These are phyloP conservation scores for Tetramorium alpestre DNA, from an alignment of 1,140 invertebrate genomes.

Conservation along the genomic window DNA sequence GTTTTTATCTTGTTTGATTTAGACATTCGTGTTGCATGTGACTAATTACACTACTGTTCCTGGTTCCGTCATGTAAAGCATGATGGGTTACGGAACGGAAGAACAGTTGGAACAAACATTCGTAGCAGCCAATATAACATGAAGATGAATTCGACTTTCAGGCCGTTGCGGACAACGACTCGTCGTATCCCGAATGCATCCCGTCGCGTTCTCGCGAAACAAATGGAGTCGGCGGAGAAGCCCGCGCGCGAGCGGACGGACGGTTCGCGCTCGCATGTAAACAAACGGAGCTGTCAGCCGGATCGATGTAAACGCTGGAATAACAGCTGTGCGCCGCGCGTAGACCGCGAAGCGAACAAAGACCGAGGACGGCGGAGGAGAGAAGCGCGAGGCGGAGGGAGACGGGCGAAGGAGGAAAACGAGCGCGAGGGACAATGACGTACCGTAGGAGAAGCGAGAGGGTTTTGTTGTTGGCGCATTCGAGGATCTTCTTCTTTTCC, in stretches of 20 bases:
- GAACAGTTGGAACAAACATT: neutral
- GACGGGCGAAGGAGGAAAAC: neutral
- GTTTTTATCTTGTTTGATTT: neutral
- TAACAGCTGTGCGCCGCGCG: constrained; percentile 78
- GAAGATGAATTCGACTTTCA: neutral
- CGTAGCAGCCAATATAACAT: too few relatives aligned
- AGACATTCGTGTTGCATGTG: neutral
- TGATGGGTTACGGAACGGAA: too few relatives aligned
- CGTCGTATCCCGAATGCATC: neutral
- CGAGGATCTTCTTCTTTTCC: constrained; percentile 97
- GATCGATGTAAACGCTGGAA: constrained; percentile 82
- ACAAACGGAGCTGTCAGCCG: constrained; percentile 68
- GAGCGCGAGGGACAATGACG: constrained; percentile 51
- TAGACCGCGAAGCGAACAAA: constrained; percentile 49
- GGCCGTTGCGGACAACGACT: neutral
- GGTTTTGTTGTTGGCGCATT: constrained; percentile 88
- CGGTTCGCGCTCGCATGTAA: constrained; percentile 38
- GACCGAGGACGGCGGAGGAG: too few relatives aligned
- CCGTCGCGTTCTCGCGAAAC: neutral
- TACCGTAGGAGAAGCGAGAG: constrained; percentile 83
- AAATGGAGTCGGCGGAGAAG: neutral
- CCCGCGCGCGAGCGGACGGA: neutral
- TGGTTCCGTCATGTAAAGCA: neutral
- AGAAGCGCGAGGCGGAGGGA: too few relatives aligned
- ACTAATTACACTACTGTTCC: neutral